These are phyloP conservation scores for Rhingia campestris DNA, from an alignment of 2,888 invertebrate species.

Conservation along the genomic window DNA sequence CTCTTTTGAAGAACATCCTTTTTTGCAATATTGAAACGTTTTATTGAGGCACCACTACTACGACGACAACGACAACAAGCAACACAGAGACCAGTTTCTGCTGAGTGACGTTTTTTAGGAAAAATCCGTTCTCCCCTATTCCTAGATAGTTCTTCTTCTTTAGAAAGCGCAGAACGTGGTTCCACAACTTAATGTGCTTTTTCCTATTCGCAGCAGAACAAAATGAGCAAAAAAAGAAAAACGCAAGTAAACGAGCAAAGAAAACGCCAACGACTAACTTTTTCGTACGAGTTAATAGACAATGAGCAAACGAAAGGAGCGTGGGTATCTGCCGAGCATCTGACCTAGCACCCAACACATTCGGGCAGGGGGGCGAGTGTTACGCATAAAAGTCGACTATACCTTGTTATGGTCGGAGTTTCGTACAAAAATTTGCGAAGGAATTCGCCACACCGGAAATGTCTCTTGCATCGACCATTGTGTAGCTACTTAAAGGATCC, in stretches of 20 bases:
- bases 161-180: slow-evolving; percentile 61
- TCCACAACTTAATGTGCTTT: slow-evolving; percentile 69
- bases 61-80: slow-evolving; percentile 15
- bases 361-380: background rate
- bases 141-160: slow-evolving; percentile 9
- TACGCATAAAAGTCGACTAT: slow-evolving; percentile 71
- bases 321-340: background rate
- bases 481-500: slow-evolving; percentile 31
- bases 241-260: slow-evolving; percentile 17
- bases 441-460: slow-evolving; percentile 40
- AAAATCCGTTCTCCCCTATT: slow-evolving; percentile 35
- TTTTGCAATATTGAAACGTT: slow-evolving; percentile 73
- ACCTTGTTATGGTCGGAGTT: slow-evolving; percentile 62
- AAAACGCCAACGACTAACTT: slow-evolving; percentile 67
- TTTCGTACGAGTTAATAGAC: slow-evolving; percentile 69
- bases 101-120: slow-evolving; percentile 68
- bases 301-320: slow-evolving; percentile 53
- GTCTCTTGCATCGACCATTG: slow-evolving; percentile 41
- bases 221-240: background rate
- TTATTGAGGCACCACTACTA: slow-evolving; percentile 67
- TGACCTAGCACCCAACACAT: background rate
- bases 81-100: slow-evolving; percentile 44
- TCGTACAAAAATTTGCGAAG: slow-evolving; percentile 49
- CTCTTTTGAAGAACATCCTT: slow-evolving; percentile 68
- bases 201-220: slow-evolving; percentile 24